Evolutionary conservation across 2,888 invertebrate genomes (phyloP).

Genomic region (Teleiodes luculella): DNA sequence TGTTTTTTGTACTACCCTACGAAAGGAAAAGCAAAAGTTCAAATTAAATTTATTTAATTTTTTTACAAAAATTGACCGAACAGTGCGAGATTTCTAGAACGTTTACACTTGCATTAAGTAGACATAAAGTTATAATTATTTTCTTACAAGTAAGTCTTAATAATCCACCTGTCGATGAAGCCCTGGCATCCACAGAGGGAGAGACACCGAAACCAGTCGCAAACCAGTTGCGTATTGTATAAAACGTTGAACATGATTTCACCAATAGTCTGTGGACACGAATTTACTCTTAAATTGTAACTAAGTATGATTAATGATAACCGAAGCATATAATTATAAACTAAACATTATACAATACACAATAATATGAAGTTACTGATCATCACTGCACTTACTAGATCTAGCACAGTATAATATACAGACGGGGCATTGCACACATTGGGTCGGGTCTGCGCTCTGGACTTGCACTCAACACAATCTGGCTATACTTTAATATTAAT

Average conservation of each 20-base stretch:
- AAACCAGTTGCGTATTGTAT: slow-evolving; percentile 47
- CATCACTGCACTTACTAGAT: slow-evolving; percentile 48
- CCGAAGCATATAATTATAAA: slow-evolving; percentile 73
- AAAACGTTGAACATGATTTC: slow-evolving; percentile 70
- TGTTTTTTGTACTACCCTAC: slow-evolving; percentile 43
- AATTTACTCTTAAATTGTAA: slow-evolving; percentile 61
- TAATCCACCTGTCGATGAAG: slow-evolving; percentile 72
- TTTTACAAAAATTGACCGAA: slow-evolving; percentile 79
- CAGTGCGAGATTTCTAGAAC: slow-evolving; percentile 79
- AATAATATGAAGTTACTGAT: slow-evolving; percentile 58
- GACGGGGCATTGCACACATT: slow-evolving; percentile 67
- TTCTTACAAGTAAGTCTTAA: slow-evolving; percentile 77
- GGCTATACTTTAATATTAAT: slow-evolving; percentile 53
- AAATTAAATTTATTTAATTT: slow-evolving; percentile 76
- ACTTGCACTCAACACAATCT: slow-evolving; percentile 46
- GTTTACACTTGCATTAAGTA: slow-evolving; percentile 79
- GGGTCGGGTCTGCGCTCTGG: slow-evolving; percentile 29
- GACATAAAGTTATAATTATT: slow-evolving; percentile 76
- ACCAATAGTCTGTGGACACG: slow-evolving; percentile 55
- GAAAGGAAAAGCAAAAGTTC: slow-evolving; percentile 51
- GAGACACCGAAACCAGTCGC: slow-evolving; percentile 47
- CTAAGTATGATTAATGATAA: slow-evolving; percentile 75
- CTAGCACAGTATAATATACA: slow-evolving; percentile 74
- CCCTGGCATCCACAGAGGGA: slow-evolving; percentile 54
- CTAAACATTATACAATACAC: slow-evolving; percentile 72